Conservation (phyloP, 35 echinoderm and acorn worm species). For the Heliocidaris erythrogramma region DNA sequence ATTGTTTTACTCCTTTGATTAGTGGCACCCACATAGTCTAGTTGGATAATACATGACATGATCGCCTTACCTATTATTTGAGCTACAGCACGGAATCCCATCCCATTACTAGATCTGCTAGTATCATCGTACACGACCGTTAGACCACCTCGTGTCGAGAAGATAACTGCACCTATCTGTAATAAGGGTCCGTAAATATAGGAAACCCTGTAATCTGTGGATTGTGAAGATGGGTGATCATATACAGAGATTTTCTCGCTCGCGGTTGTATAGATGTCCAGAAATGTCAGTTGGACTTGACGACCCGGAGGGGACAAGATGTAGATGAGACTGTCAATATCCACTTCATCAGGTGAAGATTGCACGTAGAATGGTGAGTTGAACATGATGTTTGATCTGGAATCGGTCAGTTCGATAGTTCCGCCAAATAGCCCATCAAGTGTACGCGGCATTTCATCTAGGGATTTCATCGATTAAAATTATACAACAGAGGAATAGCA, state of each 20-base stretch:
- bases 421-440: background rate
- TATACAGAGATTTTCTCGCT: background rate
- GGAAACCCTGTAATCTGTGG: background rate
- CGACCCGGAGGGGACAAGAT: background rate
- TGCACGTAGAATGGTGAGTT: background rate
- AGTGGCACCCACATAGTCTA: no score
- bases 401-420: background rate
- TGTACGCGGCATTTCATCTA: background rate
- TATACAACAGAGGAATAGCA: no score
- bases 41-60: no score
- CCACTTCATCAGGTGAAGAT: background rate
- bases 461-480: background rate
- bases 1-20: no score
- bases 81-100: background rate
- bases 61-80: background rate
- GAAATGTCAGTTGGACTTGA: background rate
- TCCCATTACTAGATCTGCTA: background rate
- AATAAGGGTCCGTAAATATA: background rate
- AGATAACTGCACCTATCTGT: background rate
- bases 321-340: background rate
- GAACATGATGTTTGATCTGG: background rate
- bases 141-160: background rate
- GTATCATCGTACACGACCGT: background rate
- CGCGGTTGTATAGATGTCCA: background rate
- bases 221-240: background rate